These are phyloP conservation scores for Heterotis niloticus DNA, from an alignment of 2,113 vertebrate species.

Conservation along the genomic window DNA sequence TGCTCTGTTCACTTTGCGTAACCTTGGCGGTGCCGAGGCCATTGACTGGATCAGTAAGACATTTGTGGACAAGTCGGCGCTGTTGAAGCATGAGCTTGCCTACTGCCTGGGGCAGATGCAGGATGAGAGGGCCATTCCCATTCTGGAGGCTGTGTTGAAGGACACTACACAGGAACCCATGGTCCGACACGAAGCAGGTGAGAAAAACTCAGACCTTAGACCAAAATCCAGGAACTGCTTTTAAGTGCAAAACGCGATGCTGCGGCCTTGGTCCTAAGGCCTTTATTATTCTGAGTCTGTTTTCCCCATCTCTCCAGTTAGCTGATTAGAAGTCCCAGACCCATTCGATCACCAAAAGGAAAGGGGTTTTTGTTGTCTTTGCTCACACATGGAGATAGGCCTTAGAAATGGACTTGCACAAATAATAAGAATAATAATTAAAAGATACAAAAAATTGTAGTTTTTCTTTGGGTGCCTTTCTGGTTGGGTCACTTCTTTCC, in stretches of 20 bases:
- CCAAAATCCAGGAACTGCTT: background rate
- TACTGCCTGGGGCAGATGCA: constrained; percentile 95
- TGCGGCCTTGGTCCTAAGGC: background rate
- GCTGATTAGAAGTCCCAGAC: no score
- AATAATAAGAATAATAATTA: no score
- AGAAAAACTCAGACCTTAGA: background rate
- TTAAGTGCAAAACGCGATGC: background rate
- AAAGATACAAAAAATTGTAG: no score
- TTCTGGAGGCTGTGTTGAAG: constrained; percentile 66
- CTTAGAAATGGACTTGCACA: no score
- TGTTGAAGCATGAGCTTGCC: constrained; percentile 91
- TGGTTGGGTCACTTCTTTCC: no score
- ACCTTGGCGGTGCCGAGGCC: constrained; percentile 71
- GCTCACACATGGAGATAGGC: no score
- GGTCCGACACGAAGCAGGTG: constrained; percentile 94
- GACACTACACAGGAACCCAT: constrained; percentile 82
- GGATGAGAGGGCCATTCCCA: constrained; percentile 71
- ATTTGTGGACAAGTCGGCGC: constrained; percentile 78
- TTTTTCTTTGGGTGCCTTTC: no score
- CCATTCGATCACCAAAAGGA: no score
- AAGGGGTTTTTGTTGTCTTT: no score
- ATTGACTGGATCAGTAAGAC: constrained; percentile 80
- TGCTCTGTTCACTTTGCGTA: constrained; percentile 86
- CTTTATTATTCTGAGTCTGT: no score
- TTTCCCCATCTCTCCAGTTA: no score